These are phyloP conservation scores for Horisme vitalbata DNA, from an alignment of 2,888 invertebrate species.

Conservation along the genomic window DNA sequence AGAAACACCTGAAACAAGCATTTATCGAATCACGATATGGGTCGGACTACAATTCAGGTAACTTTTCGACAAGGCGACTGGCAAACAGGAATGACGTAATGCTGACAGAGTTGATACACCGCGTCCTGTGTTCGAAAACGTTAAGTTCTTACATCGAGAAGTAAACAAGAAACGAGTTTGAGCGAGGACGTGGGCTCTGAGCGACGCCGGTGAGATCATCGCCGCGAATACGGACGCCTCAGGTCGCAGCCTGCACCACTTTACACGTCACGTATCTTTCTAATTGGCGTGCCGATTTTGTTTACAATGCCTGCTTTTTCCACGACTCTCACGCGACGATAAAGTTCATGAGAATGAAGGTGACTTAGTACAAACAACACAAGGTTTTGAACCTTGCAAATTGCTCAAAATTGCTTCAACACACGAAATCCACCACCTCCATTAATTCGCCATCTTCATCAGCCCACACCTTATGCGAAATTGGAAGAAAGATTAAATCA, in stretches of 20 bases:
- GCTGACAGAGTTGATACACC: conserved; percentile 50
- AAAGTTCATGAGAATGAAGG: conserved; percentile 42
- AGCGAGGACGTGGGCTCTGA: conserved; percentile 72
- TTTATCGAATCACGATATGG: too few species aligned
- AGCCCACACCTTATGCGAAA: conserved; percentile 22
- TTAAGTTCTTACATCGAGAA: conserved; percentile 69
- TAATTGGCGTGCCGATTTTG: conserved; percentile 69
- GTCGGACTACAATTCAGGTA: too few species aligned
- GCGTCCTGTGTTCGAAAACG: conserved; percentile 65
- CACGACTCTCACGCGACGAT: conserved; percentile 52
- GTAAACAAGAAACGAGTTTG: conserved; percentile 81
- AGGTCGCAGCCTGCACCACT: conserved; percentile 75
- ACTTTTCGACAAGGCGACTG: conserved; percentile 35
- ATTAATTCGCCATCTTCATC: conserved; percentile 12
- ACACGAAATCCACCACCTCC: conserved; percentile 7
- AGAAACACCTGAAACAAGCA: too few species aligned
- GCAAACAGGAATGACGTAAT: conserved; percentile 71
- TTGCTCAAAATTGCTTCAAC: conserved; percentile 10
- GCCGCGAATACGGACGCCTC: conserved; percentile 67
- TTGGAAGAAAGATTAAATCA: conserved; percentile 10
- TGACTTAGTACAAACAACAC: conserved; percentile 39
- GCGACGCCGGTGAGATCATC: conserved; percentile 71
- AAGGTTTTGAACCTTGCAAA: conserved; percentile 27
- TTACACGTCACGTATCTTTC: conserved; percentile 71
- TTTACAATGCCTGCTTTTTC: conserved; percentile 58